Evolutionary conservation across 2,797 vertebrate species (phyloP).

Genomic region (Echeneis naucrates): DNA sequence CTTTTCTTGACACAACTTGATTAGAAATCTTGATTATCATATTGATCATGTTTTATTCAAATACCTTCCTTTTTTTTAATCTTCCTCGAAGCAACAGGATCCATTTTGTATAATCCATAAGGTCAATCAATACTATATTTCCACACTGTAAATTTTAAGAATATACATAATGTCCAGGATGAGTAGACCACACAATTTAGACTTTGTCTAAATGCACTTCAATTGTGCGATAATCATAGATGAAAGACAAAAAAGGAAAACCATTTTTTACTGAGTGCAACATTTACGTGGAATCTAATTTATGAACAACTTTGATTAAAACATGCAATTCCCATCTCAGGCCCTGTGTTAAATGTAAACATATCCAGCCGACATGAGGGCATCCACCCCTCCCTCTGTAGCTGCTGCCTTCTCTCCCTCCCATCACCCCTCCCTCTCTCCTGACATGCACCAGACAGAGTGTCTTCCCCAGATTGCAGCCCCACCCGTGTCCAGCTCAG

Average conservation of each 20-base stretch:
- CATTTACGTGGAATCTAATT: background rate
- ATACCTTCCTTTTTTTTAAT: slow-evolving; percentile 65
- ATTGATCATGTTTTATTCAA: slow-evolving; percentile 67
- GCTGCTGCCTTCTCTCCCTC: background rate
- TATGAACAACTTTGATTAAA: background rate
- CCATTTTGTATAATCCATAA: slow-evolving; percentile 66
- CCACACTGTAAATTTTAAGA: slow-evolving; percentile 39
- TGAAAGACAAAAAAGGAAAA: slow-evolving; percentile 5
- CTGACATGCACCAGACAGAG: slow-evolving; percentile 62
- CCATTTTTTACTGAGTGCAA: background rate
- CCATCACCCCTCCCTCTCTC: slow-evolving; percentile 30
- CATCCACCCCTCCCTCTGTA: slow-evolving; percentile 31
- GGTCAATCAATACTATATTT: slow-evolving; percentile 73
- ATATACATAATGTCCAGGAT: slow-evolving; percentile 37
- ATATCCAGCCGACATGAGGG: slow-evolving; percentile 43
- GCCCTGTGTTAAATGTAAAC: slow-evolving; percentile 40
- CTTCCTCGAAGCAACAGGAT: slow-evolving; percentile 61
- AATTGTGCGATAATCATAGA: background rate
- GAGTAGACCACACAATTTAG: slow-evolving; percentile 12
- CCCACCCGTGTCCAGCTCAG: slow-evolving; percentile 77
- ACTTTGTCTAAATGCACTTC: slow-evolving; percentile 14
- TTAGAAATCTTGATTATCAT: slow-evolving; percentile 45
- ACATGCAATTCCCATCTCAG: slow-evolving; percentile 4
- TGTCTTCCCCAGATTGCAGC: slow-evolving; percentile 50
- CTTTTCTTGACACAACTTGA: slow-evolving; percentile 52